Conservation (phyloP, 2,888 invertebrate species). For the Schrankia costaestrigalis region DNA sequence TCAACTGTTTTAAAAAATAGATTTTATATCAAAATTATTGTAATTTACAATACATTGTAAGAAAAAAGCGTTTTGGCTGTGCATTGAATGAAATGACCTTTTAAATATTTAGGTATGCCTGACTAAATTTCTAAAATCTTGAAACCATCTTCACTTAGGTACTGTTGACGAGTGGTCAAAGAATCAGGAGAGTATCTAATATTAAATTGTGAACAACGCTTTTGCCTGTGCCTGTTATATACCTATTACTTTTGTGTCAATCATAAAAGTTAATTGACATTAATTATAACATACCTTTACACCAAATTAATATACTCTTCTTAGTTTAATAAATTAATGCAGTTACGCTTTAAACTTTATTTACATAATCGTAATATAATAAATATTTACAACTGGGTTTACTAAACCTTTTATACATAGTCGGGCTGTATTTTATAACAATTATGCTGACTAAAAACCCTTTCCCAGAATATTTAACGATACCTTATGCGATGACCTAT, state of each 20-base stretch:
- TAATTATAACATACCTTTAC: too few relatives aligned
- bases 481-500: too few relatives aligned
- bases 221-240: constrained; percentile 23
- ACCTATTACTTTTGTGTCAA: constrained; percentile 22
- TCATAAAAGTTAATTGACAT: constrained; percentile 12
- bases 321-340: too few relatives aligned
- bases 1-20: constrained; percentile 69
- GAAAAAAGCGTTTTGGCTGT: constrained; percentile 68
- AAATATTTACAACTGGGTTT: too few relatives aligned
- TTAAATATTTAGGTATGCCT: constrained; percentile 25
- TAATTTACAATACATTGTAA: constrained; percentile 49
- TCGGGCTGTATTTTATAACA: too few relatives aligned
- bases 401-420: too few relatives aligned
- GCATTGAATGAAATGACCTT: constrained; percentile 54
- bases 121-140: constrained; percentile 18
- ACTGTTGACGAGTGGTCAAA: constrained; percentile 32
- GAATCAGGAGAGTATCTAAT: constrained; percentile 19
- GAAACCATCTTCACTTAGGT: constrained; percentile 1
- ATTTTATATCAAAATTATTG: constrained; percentile 57
- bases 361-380: too few relatives aligned
- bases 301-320: too few relatives aligned
- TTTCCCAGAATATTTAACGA: too few relatives aligned
- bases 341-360: too few relatives aligned
- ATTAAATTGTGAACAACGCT: constrained; percentile 21
- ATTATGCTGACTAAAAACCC: too few relatives aligned